Conservation (phyloP, 2,113 vertebrate genomes). For the Forbesichthys papilliferus region DNA sequence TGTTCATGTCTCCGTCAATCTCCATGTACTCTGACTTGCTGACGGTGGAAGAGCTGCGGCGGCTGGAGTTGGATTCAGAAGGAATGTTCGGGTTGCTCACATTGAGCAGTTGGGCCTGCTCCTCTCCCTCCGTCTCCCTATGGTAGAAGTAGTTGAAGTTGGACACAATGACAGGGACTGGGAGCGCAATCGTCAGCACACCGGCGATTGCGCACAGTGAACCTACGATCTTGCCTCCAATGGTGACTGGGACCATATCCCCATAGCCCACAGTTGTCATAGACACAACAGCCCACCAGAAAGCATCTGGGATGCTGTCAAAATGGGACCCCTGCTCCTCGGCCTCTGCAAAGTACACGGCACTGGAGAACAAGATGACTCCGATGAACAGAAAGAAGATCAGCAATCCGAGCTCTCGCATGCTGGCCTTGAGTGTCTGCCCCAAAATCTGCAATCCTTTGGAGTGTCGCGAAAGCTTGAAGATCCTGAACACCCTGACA, state of each 20-base stretch:
- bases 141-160: constrained; percentile 99
- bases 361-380: constrained; percentile 98
- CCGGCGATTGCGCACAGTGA: constrained; percentile 99
- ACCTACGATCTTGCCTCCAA: constrained; percentile 99
- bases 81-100: constrained; percentile 97
- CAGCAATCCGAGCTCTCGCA: constrained; percentile 96
- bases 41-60: constrained; percentile 91
- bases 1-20: constrained; percentile 97
- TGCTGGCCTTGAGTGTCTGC: constrained; percentile 98
- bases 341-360: constrained; percentile 97
- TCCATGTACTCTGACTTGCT: constrained; percentile 99
- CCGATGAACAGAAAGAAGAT: constrained; percentile 99
- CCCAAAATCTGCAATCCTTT: constrained; percentile 99
- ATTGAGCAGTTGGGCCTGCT: constrained; percentile 97
- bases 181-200: constrained; percentile 98
- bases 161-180: constrained; percentile 99
- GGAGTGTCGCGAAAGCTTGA: constrained; percentile 98
- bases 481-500: constrained; percentile 99
- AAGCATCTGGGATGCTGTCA: constrained; percentile 96
- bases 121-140: constrained; percentile 98
- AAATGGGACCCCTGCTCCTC: constrained; percentile 92
- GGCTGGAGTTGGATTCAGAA: constrained; percentile 94
- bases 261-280: constrained; percentile 99
- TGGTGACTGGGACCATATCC: constrained; percentile 99
- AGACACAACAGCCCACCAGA: constrained; percentile 99